A percentile compares a stretch with the other conserved stretches of the same genome.
phyloP scores from a whole-genome alignment of 2,888 invertebrate genomes.

The Macrosoma leucophasiata region DNA sequence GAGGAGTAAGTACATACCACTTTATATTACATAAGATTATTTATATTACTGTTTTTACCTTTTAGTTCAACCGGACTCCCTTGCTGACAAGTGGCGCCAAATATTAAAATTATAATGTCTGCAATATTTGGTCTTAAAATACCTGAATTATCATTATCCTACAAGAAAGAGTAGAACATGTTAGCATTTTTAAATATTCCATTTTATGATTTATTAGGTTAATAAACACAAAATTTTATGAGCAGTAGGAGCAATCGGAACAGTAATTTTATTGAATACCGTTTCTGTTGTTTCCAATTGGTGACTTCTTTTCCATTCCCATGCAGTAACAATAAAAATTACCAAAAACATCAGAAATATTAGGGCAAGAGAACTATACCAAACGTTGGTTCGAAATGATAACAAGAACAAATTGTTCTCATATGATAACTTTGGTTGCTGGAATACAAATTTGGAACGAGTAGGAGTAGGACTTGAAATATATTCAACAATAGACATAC shows the following conservation, averaged over 20 bases:
- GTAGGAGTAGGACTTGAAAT: conserved; percentile 81
- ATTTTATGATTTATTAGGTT: too few species aligned
- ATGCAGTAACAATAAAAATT: conserved; percentile 46
- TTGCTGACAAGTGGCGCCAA: conserved; percentile 80
- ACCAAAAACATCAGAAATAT: conserved; percentile 58
- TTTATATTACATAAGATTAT: too few species aligned
- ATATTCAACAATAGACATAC: conserved; percentile 78
- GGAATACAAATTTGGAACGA: conserved; percentile 81
- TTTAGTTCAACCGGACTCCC: conserved; percentile 68
- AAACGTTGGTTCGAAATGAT: conserved; percentile 80
- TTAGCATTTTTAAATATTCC: too few species aligned
- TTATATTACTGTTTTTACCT: too few species aligned
- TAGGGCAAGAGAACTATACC: conserved; percentile 73
- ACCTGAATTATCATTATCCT: conserved; percentile 44
- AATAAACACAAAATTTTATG: too few species aligned
- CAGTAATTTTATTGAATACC: too few species aligned
- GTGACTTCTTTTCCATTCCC: conserved; percentile 58
- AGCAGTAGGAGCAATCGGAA: too few species aligned
- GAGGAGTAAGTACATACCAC: too few species aligned
- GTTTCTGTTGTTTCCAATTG: conserved; percentile 15
- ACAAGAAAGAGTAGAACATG: conserved; percentile 20
- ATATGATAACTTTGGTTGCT: conserved; percentile 82
- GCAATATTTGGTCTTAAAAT: conserved; percentile 53
- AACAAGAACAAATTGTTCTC: conserved; percentile 82
- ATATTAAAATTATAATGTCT: conserved; percentile 72